Base-by-base conservation (phyloP, 2,797 vertebrate genomes). In the Danio tinwini region DNA sequence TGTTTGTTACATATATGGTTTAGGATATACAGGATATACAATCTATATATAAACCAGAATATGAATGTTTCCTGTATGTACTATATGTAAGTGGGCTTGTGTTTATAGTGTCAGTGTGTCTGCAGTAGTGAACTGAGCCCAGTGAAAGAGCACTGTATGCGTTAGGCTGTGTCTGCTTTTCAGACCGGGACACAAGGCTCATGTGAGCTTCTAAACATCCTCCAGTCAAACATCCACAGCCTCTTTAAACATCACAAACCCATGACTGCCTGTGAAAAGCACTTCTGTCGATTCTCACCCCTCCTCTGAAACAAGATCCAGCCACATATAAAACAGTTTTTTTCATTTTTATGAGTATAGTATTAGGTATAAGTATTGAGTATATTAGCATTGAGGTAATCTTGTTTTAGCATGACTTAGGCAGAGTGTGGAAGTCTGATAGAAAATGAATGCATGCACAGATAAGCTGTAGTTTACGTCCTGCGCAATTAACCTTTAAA, bases 401-500 rank as follows among this genome's bases (percentile, higher is more conserved):
- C 45, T 55, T 58, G 70, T 58, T 74, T 80, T 56, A 80, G 6
- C 13, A 42, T 42, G 14, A 21, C 37, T 47, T 12, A 2, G 14
- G 63, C 37, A 16, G n/a, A n/a, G 12, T 29, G 10, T 63, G 49
- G 73, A 50, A 78, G 81, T 78, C 76, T 62, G 79, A 83, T 81
- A 82, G 80, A 90, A 89, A 85, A 53, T 11, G 83, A 88, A 86
- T 29, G 58, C 61, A 5, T n/a, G 1, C 70, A 21, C 39, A 86
- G 88, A 90, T 87, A 89, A 89, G 84, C 81, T 74, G 69, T 19
- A 0, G 40, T 74, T 85, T 88, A 84, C 89, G 88, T 87, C 84
- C 82, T 90, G 86, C 89, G 89, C 82, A 92, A 88, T 79, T 87
- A 62, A 71, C 74, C 88, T 91, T 89, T 90, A 83, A 90, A 87